phyloP scores from a whole-genome alignment of 2,797 vertebrate species.

The Acipenser transmontanus region DNA sequence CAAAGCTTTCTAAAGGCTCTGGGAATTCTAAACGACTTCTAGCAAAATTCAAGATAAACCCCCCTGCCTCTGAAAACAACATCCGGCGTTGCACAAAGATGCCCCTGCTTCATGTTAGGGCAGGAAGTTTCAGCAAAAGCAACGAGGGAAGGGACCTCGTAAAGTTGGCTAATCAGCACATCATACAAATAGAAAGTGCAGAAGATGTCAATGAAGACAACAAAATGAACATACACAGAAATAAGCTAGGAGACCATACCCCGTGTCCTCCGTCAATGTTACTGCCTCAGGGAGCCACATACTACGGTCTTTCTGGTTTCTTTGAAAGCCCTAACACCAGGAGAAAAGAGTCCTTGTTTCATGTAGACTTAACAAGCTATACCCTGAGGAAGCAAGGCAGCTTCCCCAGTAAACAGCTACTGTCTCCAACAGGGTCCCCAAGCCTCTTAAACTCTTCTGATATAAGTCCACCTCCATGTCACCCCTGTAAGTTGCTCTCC shows the following conservation, averaged over 20 bases:
- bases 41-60: neutral
- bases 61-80: neutral
- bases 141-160: neutral
- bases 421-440: neutral
- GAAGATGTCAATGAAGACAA: constrained; percentile 9
- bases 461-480: neutral
- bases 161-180: constrained; percentile 11
- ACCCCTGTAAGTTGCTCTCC: constrained; percentile 32
- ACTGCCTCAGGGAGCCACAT: constrained; percentile 44
- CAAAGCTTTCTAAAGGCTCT: constrained; percentile 36
- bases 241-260: neutral
- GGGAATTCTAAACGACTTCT: constrained; percentile 12
- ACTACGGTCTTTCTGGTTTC: constrained; percentile 45
- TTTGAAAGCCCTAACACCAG: constrained; percentile 56
- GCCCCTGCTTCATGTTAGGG: neutral
- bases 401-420: constrained; percentile 11
- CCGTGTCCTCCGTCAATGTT: constrained; percentile 24
- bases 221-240: neutral
- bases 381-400: constrained; percentile 27
- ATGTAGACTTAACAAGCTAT: constrained; percentile 40
- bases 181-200: constrained; percentile 19
- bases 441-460: neutral
- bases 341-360: constrained; percentile 61
- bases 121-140: constrained; percentile 14
- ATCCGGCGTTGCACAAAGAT: neutral